These are phyloP conservation scores for Troglohyphantes excavatus DNA, from an alignment of 2,888 invertebrate species.

Conservation along the genomic window DNA sequence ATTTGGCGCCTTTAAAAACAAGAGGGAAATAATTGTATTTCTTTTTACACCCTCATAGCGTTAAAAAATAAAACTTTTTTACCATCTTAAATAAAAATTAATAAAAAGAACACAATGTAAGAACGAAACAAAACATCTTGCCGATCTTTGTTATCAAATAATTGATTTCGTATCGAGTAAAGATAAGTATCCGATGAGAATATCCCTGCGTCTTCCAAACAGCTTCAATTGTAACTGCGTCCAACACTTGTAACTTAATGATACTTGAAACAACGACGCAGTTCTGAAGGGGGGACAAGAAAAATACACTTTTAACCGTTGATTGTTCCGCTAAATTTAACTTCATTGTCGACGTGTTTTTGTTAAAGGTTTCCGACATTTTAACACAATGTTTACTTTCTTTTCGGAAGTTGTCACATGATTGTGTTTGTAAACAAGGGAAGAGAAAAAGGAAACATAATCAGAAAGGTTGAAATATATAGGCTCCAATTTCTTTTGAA, in stretches of 20 bases:
- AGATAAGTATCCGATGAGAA: slow-evolving; percentile 33
- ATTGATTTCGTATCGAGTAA: slow-evolving; percentile 38
- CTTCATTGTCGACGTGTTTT: slow-evolving; percentile 59
- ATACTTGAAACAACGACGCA: slow-evolving; percentile 43
- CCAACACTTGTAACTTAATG: slow-evolving; percentile 64
- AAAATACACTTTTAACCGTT: slow-evolving; percentile 44
- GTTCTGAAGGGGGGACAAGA: slow-evolving; percentile 15
- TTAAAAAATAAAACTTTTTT: too few species aligned
- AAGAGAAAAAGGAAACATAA: slow-evolving; percentile 19
- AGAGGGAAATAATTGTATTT: too few species aligned
- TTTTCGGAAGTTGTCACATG: slow-evolving; percentile 28
- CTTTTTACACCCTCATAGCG: too few species aligned
- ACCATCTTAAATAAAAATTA: not conserved
- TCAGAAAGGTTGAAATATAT: not conserved
- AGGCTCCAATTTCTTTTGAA: too few species aligned
- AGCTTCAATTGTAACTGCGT: slow-evolving; percentile 22
- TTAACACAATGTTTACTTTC: slow-evolving; percentile 50
- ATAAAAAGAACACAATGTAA: not conserved
- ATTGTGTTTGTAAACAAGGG: slow-evolving; percentile 27
- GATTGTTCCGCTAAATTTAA: slow-evolving; percentile 69
- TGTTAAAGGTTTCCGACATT: slow-evolving; percentile 43
- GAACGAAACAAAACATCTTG: not conserved
- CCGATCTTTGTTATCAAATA: slow-evolving; percentile 42
- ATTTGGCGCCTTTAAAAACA: too few species aligned
- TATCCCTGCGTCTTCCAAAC: slow-evolving; percentile 31